phyloP scores from a whole-genome alignment of 2,888 invertebrate genomes.

The Leptura quadrifasciata region DNA sequence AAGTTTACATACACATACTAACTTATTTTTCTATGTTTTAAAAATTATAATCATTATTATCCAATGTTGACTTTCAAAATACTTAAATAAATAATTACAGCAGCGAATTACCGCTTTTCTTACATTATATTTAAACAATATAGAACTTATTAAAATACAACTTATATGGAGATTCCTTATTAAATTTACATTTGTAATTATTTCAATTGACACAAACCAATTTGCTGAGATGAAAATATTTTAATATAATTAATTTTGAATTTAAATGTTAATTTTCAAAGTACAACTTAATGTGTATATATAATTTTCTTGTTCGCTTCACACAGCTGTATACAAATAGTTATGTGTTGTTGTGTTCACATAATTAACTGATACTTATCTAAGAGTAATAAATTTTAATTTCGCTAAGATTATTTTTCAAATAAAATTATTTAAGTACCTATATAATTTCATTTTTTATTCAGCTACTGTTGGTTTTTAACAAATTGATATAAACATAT shows the following conservation, averaged over 20 bases:
- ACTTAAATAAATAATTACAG: too few species aligned
- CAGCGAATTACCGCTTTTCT: too few species aligned
- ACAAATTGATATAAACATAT: slow-evolving; percentile 12
- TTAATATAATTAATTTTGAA: slow-evolving; percentile 37
- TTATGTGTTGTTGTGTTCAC: slow-evolving; percentile 12
- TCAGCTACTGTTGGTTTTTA: slow-evolving; percentile 14
- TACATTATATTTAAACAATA: slow-evolving; percentile 11
- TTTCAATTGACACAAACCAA: slow-evolving; percentile 39
- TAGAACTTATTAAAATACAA: background rate
- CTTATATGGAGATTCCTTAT: slow-evolving; percentile 4
- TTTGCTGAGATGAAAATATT: slow-evolving; percentile 37
- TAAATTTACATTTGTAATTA: slow-evolving; percentile 41
- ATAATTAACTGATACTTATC: slow-evolving; percentile 45
- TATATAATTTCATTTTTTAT: slow-evolving; percentile 17
- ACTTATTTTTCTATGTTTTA: too few species aligned
- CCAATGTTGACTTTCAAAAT: too few species aligned
- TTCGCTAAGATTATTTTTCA: slow-evolving; percentile 25
- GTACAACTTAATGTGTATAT: slow-evolving; percentile 25
- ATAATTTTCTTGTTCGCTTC: slow-evolving; percentile 21
- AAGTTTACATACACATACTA: too few species aligned
- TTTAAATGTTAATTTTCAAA: slow-evolving; percentile 40
- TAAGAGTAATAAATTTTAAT: slow-evolving; percentile 42
- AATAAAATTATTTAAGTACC: slow-evolving; percentile 28
- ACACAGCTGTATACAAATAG: slow-evolving; percentile 43
- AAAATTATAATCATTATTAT: too few species aligned